These are phyloP conservation scores for Pseudomyrmex pallidus DNA, from an alignment of 1,140 invertebrate genomes.

Conservation along the genomic window DNA sequence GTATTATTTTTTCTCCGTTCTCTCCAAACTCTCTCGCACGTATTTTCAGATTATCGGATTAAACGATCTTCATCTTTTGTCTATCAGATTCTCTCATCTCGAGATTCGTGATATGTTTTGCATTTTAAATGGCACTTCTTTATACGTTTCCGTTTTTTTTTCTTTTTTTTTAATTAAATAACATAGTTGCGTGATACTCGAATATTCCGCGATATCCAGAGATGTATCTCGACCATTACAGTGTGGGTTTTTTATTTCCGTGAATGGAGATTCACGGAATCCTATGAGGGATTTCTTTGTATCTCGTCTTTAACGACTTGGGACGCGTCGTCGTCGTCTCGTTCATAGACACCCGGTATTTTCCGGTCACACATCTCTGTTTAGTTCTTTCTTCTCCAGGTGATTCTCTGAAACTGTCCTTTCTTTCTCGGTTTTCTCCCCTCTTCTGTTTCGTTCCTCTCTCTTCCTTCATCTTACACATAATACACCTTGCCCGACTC, in stretches of 20 bases:
- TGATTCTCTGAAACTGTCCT: conserved; percentile 67
- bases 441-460: conserved; percentile 23
- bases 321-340: background rate
- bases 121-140: background rate
- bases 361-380: conserved; percentile 33
- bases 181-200: no score
- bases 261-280: no score
- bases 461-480: conserved; percentile 21
- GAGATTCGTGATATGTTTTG: background rate
- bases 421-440: conserved; percentile 6
- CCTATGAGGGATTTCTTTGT: background rate
- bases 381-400: conserved; percentile 59
- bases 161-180: no score
- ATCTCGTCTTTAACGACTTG: background rate
- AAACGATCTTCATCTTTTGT: background rate
- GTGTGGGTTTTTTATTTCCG: background rate
- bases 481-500: conserved; percentile 73
- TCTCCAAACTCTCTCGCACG: no score
- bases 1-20: background rate
- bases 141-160: no score
- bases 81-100: background rate
- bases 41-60: background rate
- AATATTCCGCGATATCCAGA: background rate
- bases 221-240: background rate
- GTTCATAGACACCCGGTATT: conserved; percentile 26